Evolutionary conservation across 2,888 invertebrate genomes (phyloP).

Genomic region (Cephalotes varians): DNA sequence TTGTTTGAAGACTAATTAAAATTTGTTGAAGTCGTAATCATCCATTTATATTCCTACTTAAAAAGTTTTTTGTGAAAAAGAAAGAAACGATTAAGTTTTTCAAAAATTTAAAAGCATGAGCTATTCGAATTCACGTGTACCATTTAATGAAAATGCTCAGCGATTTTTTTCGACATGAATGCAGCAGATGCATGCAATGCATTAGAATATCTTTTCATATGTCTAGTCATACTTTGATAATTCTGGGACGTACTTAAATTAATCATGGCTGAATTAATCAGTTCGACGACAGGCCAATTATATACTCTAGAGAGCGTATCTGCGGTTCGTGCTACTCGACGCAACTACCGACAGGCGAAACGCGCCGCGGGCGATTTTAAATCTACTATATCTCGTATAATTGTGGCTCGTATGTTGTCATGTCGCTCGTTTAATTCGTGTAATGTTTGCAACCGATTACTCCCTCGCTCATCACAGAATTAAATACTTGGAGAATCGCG

Average conservation of each 20-base stretch:
- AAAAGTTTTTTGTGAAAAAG: background rate
- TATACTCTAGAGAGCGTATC: constrained; percentile 33
- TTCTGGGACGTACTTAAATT: background rate
- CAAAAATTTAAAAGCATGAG: no score
- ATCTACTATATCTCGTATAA: constrained; percentile 45
- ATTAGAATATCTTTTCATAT: background rate
- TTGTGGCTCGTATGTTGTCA: constrained; percentile 28
- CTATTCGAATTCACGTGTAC: background rate
- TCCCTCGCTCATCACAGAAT: background rate
- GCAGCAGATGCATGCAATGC: background rate
- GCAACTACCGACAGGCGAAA: constrained; percentile 25
- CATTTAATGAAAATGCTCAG: background rate
- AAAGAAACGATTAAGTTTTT: no score
- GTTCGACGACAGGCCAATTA: constrained; percentile 55
- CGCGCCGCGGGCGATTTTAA: constrained; percentile 36
- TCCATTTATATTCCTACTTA: background rate
- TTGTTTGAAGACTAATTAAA: no score
- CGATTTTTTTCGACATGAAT: background rate
- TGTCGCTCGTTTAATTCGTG: constrained; percentile 35
- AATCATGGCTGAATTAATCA: constrained; percentile 46
- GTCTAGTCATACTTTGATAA: background rate
- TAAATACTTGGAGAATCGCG: constrained; percentile 12
- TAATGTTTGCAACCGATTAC: constrained; percentile 34
- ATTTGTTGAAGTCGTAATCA: background rate
- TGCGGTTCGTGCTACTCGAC: constrained; percentile 43